These are phyloP conservation scores for Tipula helvola DNA, from an alignment of 2,888 invertebrate genomes.

Conservation along the genomic window DNA sequence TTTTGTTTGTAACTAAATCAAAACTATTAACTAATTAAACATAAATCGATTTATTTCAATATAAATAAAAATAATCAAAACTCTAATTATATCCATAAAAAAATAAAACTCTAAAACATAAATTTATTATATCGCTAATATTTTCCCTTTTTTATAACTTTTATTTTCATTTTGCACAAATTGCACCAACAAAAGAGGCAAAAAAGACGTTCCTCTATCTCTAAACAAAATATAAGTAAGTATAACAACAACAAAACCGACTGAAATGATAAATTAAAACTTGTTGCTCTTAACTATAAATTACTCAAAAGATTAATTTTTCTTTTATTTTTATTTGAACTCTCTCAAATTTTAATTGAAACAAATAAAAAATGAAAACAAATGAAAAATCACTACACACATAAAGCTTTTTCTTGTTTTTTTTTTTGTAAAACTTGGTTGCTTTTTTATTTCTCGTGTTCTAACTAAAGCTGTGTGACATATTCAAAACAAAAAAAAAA, in stretches of 20 bases:
- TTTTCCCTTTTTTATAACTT: background rate
- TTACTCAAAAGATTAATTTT: constrained; percentile 7
- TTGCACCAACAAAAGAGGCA: background rate
- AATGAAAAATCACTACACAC: background rate
- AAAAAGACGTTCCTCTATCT: background rate
- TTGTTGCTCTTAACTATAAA: background rate
- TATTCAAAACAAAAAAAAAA: background rate
- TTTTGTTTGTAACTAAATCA: too few species aligned
- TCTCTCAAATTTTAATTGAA: background rate
- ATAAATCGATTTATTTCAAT: too few species aligned
- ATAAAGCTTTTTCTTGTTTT: background rate
- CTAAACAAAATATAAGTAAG: background rate
- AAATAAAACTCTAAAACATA: background rate
- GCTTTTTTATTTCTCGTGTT: background rate
- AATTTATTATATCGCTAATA: background rate
- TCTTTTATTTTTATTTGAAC: background rate
- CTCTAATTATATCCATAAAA: too few species aligned
- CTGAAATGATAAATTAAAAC: constrained; percentile 6
- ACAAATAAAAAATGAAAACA: background rate
- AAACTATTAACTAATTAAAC: too few species aligned
- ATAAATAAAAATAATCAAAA: too few species aligned
- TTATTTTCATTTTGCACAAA: background rate
- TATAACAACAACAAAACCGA: background rate
- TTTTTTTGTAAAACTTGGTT: background rate
- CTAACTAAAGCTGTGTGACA: background rate